Evolutionary conservation across 2,888 invertebrate species (phyloP).

Genomic region (Trichacis sp.): DNA sequence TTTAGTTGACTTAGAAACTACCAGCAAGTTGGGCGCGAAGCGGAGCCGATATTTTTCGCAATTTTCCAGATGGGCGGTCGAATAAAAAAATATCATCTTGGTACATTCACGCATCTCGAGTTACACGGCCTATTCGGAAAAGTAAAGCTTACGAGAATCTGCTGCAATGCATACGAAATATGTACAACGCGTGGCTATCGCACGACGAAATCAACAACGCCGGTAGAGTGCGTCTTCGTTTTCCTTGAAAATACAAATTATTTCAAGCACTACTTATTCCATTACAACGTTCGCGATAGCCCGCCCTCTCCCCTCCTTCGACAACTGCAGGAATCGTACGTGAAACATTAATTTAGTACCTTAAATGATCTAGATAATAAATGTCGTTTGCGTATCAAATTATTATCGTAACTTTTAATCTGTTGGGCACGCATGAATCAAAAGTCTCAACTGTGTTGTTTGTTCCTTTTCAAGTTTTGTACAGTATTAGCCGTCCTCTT

Average conservation of each 20-base stretch:
- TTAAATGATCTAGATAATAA: conserved; percentile 67
- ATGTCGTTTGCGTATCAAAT: conserved; percentile 64
- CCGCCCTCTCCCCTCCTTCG: conserved; percentile 56
- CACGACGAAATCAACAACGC: background rate
- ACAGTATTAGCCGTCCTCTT: conserved; percentile 85
- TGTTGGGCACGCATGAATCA: conserved; percentile 67
- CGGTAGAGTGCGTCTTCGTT: background rate
- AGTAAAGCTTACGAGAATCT: conserved; percentile 6
- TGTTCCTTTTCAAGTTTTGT: conserved; percentile 47
- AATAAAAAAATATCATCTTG: conserved; percentile 4
- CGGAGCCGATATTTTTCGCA: background rate
- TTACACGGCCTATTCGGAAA: background rate
- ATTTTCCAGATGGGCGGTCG: no score
- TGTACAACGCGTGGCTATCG: conserved; percentile 13
- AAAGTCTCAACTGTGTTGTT: conserved; percentile 67
- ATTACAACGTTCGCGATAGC: conserved; percentile 51
- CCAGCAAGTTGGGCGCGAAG: no score
- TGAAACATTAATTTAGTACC: conserved; percentile 64
- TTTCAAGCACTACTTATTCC: conserved; percentile 33
- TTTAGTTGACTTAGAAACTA: no score
- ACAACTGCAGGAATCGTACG: conserved; percentile 62
- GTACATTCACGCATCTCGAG: background rate
- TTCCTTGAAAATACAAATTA: conserved; percentile 2
- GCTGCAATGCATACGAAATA: conserved; percentile 10
- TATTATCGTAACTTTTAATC: conserved; percentile 65